These are phyloP conservation scores for Enteromius trimaculatus DNA, from an alignment of 2,797 vertebrate genomes.

Conservation along the genomic window DNA sequence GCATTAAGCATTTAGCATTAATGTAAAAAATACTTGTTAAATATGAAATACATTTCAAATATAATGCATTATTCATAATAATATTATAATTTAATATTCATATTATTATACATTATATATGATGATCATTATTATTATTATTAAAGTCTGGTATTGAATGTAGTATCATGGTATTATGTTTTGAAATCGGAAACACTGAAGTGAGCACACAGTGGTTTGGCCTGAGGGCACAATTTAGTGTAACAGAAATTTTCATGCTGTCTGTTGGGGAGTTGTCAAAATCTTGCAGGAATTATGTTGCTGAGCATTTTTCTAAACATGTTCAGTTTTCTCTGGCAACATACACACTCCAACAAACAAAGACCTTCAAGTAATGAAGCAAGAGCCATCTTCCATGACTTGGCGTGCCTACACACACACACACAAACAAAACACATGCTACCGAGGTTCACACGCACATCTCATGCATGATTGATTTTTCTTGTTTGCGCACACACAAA, in stretches of 20 bases:
- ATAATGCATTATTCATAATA: not conserved
- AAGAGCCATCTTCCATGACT: slow-evolving; percentile 41
- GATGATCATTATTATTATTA: not conserved
- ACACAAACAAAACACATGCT: slow-evolving; percentile 25
- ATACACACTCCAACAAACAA: not conserved
- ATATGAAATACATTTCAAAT: not conserved
- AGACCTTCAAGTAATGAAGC: slow-evolving; percentile 40
- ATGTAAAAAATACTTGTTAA: not conserved
- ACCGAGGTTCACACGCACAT: slow-evolving; percentile 17
- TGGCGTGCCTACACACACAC: slow-evolving; percentile 6
- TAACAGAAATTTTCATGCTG: not conserved
- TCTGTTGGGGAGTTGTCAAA: slow-evolving; percentile 14
- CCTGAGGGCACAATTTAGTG: slow-evolving; percentile 24
- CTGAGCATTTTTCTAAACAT: slow-evolving; percentile 31
- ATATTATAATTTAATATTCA: not conserved
- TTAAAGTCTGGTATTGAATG: slow-evolving; percentile 7
- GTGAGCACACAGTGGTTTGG: not conserved
- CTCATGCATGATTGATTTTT: slow-evolving; percentile 27
- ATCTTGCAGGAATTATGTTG: slow-evolving; percentile 14
- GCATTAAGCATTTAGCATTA: not conserved
- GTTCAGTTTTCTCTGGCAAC: slow-evolving; percentile 27
- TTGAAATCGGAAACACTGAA: slow-evolving; percentile 19
- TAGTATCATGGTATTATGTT: slow-evolving; percentile 1
- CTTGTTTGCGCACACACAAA: slow-evolving; percentile 5
- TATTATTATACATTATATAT: not conserved